Evolutionary conservation across 1,140 invertebrate species (phyloP), one percentile per base, ranked within the genome.

Genomic region (Pseudachorutes palmiensis): DNA sequence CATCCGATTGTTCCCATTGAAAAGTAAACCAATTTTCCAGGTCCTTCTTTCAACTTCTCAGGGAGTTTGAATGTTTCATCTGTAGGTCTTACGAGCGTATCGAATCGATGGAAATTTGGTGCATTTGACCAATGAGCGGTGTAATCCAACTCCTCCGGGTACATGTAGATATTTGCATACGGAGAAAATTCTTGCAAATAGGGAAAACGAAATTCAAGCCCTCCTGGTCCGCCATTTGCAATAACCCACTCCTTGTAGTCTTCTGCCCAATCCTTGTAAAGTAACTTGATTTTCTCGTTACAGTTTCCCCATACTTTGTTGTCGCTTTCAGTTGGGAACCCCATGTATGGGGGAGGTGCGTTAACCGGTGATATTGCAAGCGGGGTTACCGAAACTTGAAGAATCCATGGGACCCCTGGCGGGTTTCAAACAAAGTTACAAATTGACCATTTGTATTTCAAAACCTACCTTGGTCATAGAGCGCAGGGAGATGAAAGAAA

Each of bases 91-190:
- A n/a, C n/a, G 9, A 41, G 28, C n/a, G 41, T 9, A 62, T 41
- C 61, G 16, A 48, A 36, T 41, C 41, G 33, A 26, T 26, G 5
- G 26, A 26, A 48, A 41, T 62, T 48, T 3, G 32, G 29, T 26
- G 29, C 2, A 57, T 57, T 57, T 5, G 51, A 22, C 9, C 51
- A 9, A 57, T 14, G n/a, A n/a, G n/a, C n/a, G n/a, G n/a, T 62
- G 28, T 62, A 62, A 26, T 62, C 61, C 12, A 62, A 26, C 16
- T 36, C 32, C 2, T 5, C 3, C 2, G 61, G 61, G 32, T 62
- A 62, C 29, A 62, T 36, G 61, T 62, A 62, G 3, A 62, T 26
- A 45, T 62, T 62, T 2, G 29, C 14, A 48, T 62, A 48, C 24
- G 61, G 61, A 16, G 61, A 62, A 48, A 36, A 24, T 24, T 57